These are phyloP conservation scores for Diorhabda carinulata DNA, from an alignment of 1,140 invertebrate species.

Conservation along the genomic window DNA sequence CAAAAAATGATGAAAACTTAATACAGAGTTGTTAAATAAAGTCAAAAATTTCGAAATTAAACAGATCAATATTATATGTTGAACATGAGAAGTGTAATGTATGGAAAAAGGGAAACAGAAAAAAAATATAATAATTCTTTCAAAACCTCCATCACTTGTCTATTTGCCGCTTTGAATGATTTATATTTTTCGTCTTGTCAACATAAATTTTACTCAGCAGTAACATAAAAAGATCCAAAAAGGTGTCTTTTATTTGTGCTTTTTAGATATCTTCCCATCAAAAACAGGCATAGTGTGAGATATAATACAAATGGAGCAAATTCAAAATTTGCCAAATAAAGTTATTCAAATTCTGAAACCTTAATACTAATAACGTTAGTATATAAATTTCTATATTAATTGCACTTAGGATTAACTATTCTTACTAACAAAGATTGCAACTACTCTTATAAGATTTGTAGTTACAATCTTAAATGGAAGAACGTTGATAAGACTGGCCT, in stretches of 20 bases:
- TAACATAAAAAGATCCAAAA: background rate
- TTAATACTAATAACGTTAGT: constrained; percentile 36
- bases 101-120: too few relatives aligned
- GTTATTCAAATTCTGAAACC: constrained; percentile 19
- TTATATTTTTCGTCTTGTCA: too few relatives aligned
- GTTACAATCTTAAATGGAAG: constrained; percentile 39
- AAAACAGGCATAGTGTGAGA: constrained; percentile 10
- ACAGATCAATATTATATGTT: too few relatives aligned
- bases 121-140: too few relatives aligned
- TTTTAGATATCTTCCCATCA: background rate
- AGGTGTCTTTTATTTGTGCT: constrained; percentile 7
- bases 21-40: too few relatives aligned
- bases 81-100: too few relatives aligned
- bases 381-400: constrained; percentile 43
- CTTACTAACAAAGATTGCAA: constrained; percentile 31
- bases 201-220: too few relatives aligned
- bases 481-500: constrained; percentile 44
- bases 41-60: too few relatives aligned
- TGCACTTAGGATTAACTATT: constrained; percentile 38
- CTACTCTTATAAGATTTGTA: constrained; percentile 24
- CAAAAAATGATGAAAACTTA: too few relatives aligned
- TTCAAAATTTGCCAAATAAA: constrained; percentile 29
- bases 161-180: too few relatives aligned
- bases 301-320: constrained; percentile 25
- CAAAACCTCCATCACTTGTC: too few relatives aligned